phyloP scores from a whole-genome alignment of 2,113 vertebrate species.

The Probosciger aterrimus region DNA sequence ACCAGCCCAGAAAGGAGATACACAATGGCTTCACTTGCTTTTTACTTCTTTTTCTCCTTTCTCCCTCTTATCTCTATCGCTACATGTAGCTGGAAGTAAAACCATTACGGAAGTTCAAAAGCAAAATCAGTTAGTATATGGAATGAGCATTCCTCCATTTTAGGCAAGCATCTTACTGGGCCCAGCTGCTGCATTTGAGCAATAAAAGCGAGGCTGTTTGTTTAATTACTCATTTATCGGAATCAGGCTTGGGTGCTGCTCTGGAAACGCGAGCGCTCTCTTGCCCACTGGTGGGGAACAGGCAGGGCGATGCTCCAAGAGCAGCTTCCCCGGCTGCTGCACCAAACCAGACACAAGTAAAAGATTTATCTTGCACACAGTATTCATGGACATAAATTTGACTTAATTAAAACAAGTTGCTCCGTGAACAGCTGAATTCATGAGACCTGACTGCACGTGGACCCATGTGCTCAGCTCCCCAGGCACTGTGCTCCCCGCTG shows the following conservation, averaged over 20 bases:
- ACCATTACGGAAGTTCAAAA: background rate
- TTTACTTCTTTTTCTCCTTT: background rate
- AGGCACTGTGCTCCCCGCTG: fast-evolving
- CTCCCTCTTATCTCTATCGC: background rate
- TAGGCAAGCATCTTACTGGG: background rate
- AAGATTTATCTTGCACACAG: background rate
- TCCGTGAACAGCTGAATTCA: background rate
- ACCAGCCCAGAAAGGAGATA: background rate
- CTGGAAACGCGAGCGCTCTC: background rate
- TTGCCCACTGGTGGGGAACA: background rate
- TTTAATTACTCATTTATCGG: background rate
- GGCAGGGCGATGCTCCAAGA: background rate
- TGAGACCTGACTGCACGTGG: background rate
- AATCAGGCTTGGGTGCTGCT: background rate
- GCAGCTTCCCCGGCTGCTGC: background rate
- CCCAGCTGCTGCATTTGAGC: background rate
- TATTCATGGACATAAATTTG: background rate
- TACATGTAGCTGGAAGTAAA: background rate
- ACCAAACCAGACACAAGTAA: background rate
- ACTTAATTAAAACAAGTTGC: background rate
- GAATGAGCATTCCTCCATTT: background rate
- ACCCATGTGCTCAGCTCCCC: background rate
- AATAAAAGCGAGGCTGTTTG: background rate
- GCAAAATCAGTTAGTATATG: background rate
- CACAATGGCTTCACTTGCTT: background rate